Percentiles rank a stretch among this genome's conserved stretches.
Evolutionary conservation across 2,888 invertebrate genomes (phyloP).

Genomic region (Lasioglossum lativentre): DNA sequence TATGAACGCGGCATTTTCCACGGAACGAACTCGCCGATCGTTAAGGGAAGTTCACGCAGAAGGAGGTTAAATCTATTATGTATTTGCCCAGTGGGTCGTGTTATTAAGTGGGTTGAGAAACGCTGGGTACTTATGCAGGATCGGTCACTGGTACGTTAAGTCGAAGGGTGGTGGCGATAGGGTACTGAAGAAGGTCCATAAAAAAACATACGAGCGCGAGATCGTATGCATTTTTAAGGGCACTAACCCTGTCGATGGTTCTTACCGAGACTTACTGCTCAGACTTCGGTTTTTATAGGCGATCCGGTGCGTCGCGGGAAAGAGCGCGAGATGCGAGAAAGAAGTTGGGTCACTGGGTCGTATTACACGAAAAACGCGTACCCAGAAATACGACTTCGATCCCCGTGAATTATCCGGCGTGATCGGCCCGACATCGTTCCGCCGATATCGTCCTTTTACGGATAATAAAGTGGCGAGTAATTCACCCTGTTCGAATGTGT

Average conservation of each 20-base stretch:
- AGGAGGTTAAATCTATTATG: slow-evolving; percentile 9
- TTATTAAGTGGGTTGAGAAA: slow-evolving; percentile 33
- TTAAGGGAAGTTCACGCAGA: neutral
- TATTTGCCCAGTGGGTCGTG: neutral
- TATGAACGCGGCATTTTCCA: neutral
- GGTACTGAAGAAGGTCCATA: slow-evolving; percentile 66
- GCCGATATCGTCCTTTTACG: slow-evolving; percentile 13
- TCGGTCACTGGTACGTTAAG: slow-evolving; percentile 34
- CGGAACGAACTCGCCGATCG: neutral
- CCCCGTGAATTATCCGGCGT: slow-evolving; percentile 10
- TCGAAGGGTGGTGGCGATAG: slow-evolving; percentile 35
- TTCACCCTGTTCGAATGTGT: neutral
- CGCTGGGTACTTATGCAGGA: slow-evolving; percentile 27
- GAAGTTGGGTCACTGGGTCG: slow-evolving; percentile 63
- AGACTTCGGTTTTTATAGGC: slow-evolving; percentile 73
- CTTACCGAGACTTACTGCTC: slow-evolving; percentile 72
- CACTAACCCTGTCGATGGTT: slow-evolving; percentile 76
- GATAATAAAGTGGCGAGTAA: slow-evolving; percentile 25
- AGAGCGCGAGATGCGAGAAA: slow-evolving; percentile 37
- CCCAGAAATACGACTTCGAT: slow-evolving; percentile 3
- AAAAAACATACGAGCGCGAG: slow-evolving; percentile 69
- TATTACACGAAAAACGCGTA: slow-evolving; percentile 13
- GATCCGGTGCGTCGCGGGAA: slow-evolving; percentile 56
- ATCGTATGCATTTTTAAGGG: slow-evolving; percentile 76
- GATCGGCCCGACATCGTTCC: slow-evolving; percentile 24